Conservation (phyloP, 2,113 vertebrate genomes). For the human region DNA sequence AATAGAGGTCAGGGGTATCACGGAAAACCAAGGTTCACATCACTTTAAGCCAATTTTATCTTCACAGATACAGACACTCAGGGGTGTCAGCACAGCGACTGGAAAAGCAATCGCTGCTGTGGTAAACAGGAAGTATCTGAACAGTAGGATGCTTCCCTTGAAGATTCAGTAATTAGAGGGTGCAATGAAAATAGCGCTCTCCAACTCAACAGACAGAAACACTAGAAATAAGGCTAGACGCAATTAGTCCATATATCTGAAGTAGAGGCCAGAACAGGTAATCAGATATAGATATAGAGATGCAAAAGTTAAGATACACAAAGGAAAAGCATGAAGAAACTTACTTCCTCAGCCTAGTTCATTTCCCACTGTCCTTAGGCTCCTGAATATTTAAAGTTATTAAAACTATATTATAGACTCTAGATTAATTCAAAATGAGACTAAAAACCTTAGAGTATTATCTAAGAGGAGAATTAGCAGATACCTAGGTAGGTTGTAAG, state of each 20-base stretch:
- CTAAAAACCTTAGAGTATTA: background rate
- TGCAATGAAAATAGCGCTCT: background rate
- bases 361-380: background rate
- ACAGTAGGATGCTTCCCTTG: background rate
- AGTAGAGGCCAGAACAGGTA: background rate
- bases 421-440: background rate
- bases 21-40: background rate
- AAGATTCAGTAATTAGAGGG: background rate
- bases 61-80: background rate
- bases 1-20: background rate
- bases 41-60: background rate
- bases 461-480: background rate
- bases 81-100: background rate
- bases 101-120: background rate
- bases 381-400: background rate
- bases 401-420: background rate
- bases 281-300: background rate
- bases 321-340: background rate
- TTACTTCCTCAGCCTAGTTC: background rate
- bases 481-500: background rate
- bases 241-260: background rate
- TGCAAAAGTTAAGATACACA: background rate
- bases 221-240: background rate
- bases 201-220: background rate
- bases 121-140: background rate